phyloP scores from a whole-genome alignment of 2,797 vertebrate species.

The Alca torda region DNA sequence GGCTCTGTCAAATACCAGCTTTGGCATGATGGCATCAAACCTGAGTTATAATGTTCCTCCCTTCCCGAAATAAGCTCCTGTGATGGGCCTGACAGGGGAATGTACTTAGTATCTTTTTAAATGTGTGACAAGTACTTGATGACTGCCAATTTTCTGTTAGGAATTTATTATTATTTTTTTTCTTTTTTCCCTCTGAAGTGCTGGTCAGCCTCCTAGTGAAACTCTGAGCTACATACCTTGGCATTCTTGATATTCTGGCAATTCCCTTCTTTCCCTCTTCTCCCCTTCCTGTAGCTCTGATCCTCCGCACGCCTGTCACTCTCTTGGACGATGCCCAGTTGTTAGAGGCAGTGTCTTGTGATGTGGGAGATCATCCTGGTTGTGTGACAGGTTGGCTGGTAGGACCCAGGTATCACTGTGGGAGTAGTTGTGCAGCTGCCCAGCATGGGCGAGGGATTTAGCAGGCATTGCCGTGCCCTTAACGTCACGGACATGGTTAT shows the following conservation, averaged over 20 bases:
- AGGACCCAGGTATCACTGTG: neutral
- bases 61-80: conserved; percentile 28
- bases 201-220: conserved; percentile 2
- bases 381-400: neutral
- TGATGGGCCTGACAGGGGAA: conserved; percentile 25
- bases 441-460: fast-evolving
- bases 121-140: conserved; percentile 15
- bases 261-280: neutral
- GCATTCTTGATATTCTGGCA: neutral
- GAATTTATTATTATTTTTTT: neutral
- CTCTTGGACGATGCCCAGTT: too few relatives aligned
- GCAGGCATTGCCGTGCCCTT: neutral
- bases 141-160: neutral
- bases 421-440: neutral
- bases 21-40: conserved; percentile 35
- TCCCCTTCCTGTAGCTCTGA: neutral
- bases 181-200: neutral
- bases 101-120: neutral
- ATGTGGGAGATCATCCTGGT: neutral
- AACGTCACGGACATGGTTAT: fast-evolving
- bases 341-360: neutral
- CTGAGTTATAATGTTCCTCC: conserved; percentile 6
- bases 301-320: fast-evolving
- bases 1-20: conserved; percentile 39
- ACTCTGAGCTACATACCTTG: neutral